Percentiles rank a stretch among this genome's conserved stretches.
These are phyloP conservation scores for Acipenser transmontanus DNA, from an alignment of 2,797 vertebrate species.

Conservation along the genomic window DNA sequence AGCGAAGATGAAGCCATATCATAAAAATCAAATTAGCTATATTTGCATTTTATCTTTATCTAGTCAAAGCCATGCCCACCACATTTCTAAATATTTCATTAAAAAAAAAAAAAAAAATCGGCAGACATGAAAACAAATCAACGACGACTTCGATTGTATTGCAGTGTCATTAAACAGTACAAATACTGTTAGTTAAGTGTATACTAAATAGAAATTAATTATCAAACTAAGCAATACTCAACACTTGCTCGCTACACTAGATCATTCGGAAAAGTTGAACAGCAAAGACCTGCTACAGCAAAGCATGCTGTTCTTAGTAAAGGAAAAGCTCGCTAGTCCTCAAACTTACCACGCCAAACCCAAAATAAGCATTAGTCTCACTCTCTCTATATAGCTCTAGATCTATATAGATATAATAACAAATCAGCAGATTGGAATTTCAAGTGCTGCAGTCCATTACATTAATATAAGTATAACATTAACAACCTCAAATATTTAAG, in stretches of 20 bases:
- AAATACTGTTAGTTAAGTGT: conserved; percentile 81
- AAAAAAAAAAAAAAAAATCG: conserved; percentile 46
- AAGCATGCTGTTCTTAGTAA: conserved; percentile 74
- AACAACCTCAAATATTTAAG: conserved; percentile 99
- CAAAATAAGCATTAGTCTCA: conserved; percentile 77
- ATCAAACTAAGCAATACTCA: conserved; percentile 86
- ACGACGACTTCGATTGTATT: conserved; percentile 86
- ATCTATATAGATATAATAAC: conserved; percentile 29
- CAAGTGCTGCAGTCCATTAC: conserved; percentile 99
- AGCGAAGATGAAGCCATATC: conserved; percentile 85
- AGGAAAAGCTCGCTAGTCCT: conserved; percentile 62
- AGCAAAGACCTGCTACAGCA: conserved; percentile 81
- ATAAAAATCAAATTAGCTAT: conserved; percentile 59
- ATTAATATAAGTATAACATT: conserved; percentile 96
- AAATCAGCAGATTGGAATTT: conserved; percentile 85
- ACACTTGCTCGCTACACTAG: conserved; percentile 82
- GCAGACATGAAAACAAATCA: conserved; percentile 51
- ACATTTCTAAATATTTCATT: conserved; percentile 75
- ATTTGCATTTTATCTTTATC: conserved; percentile 76
- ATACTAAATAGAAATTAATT: conserved; percentile 86
- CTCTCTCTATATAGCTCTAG: conserved; percentile 25
- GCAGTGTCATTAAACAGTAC: conserved; percentile 87
- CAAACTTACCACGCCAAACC: conserved; percentile 61
- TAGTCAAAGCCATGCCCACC: conserved; percentile 88
- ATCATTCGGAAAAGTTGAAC: conserved; percentile 71